phyloP scores from a whole-genome alignment of 2,113 vertebrate species.

The Equus quagga region DNA sequence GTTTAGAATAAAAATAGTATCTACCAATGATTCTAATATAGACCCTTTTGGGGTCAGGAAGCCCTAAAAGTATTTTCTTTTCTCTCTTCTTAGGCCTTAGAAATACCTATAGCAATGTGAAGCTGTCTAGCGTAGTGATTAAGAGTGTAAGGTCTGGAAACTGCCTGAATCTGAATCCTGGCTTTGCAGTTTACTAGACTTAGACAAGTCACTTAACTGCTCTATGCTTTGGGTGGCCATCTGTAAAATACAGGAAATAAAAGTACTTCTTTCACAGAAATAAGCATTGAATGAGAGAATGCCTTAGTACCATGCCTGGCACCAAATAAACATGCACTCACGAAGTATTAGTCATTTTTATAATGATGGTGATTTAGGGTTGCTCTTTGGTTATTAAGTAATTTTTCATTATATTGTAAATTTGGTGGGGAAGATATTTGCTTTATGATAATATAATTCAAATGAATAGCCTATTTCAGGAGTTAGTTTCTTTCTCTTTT shows the following conservation, averaged over 20 bases:
- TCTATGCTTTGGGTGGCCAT: constrained; percentile 18
- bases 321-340: constrained; percentile 40
- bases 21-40: constrained; percentile 65
- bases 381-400: constrained; percentile 63
- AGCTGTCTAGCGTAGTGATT: background rate
- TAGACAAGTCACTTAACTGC: constrained; percentile 6
- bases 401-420: constrained; percentile 58
- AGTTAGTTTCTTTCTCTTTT: constrained; percentile 42
- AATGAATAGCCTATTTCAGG: constrained; percentile 26
- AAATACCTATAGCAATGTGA: constrained; percentile 37
- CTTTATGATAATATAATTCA: constrained; percentile 58
- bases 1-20: constrained; percentile 77
- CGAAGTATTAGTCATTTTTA: constrained; percentile 57
- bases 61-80: constrained; percentile 41
- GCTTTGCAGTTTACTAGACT: constrained; percentile 30
- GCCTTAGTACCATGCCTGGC: constrained; percentile 6
- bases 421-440: constrained; percentile 44
- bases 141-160: constrained; percentile 12
- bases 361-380: constrained; percentile 56
- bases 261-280: constrained; percentile 58
- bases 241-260: constrained; percentile 25
- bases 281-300: constrained; percentile 45
- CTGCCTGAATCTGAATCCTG: constrained; percentile 43
- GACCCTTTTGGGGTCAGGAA: background rate
- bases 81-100: constrained; percentile 48